Evolutionary conservation across 2,888 invertebrate genomes (phyloP).

Genomic region (Monochamus alternatus): DNA sequence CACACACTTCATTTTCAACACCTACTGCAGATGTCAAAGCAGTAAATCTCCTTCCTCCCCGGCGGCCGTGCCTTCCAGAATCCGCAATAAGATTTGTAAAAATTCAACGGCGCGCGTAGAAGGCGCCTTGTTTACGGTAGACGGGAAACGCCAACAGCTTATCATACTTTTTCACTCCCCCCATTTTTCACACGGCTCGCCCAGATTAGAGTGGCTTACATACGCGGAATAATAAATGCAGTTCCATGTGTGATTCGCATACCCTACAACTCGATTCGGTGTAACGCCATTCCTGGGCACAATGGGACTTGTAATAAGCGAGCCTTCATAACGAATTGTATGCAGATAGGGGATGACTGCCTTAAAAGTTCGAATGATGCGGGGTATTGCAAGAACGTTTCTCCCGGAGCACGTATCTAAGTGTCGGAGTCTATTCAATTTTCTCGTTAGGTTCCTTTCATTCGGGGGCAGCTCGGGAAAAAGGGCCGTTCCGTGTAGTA

Average conservation of each 20-base stretch:
- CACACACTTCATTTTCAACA: background rate
- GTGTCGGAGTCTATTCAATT: constrained; percentile 14
- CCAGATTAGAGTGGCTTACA: constrained; percentile 52
- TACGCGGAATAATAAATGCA: constrained; percentile 50
- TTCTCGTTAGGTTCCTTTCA: constrained; percentile 17
- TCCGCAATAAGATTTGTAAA: constrained; percentile 20
- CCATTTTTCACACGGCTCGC: constrained; percentile 50
- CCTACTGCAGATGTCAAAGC: background rate
- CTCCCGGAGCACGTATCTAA: constrained; percentile 5
- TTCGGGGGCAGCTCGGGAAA: constrained; percentile 7
- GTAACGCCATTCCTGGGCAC: background rate
- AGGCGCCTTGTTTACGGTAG: constrained; percentile 27
- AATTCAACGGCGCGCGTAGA: constrained; percentile 18
- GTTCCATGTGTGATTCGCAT: constrained; percentile 48
- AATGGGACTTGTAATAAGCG: constrained; percentile 29
- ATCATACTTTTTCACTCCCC: constrained; percentile 47
- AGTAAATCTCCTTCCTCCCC: constrained; percentile 12
- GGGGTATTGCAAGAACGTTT: background rate
- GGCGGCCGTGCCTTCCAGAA: constrained; percentile 2
- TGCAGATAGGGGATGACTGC: background rate
- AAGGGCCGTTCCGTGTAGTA: background rate
- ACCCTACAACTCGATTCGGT: constrained; percentile 16
- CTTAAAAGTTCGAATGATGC: constrained; percentile 13
- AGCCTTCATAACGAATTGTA: constrained; percentile 12
- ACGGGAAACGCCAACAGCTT: constrained; percentile 42